phyloP scores from a whole-genome alignment of 2,888 invertebrate genomes.

The Ennomos quercinarius region DNA sequence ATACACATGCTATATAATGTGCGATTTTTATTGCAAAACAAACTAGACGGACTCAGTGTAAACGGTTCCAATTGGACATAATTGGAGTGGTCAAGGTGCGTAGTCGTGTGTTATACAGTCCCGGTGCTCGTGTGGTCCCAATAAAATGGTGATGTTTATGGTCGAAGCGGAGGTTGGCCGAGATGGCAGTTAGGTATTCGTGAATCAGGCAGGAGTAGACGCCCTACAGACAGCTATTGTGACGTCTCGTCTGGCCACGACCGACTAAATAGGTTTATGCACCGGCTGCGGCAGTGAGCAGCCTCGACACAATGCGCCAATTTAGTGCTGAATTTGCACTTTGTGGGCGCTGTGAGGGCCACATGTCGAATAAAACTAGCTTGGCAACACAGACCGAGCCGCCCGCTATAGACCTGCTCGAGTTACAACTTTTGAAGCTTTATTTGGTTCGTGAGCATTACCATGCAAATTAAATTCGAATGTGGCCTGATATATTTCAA shows the following conservation, averaged over 20 bases:
- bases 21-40: constrained; percentile 63
- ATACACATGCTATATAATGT: constrained; percentile 43
- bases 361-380: constrained; percentile 54
- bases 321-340: constrained; percentile 75
- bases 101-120: constrained; percentile 41
- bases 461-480: constrained; percentile 28
- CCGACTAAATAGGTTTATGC: constrained; percentile 59
- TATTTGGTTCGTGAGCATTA: constrained; percentile 26
- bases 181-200: constrained; percentile 64
- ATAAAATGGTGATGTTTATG: constrained; percentile 52
- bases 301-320: constrained; percentile 78
- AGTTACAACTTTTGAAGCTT: constrained; percentile 34
- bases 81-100: constrained; percentile 59
- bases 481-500: constrained; percentile 19
- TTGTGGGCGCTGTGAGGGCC: constrained; percentile 66
- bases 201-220: constrained; percentile 73
- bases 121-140: constrained; percentile 38
- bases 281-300: constrained; percentile 57
- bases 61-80: constrained; percentile 60
- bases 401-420: constrained; percentile 32
- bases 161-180: constrained; percentile 56
- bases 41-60: constrained; percentile 54
- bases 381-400: constrained; percentile 50
- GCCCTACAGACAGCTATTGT: constrained; percentile 76
- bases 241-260: constrained; percentile 65